Percentiles rank a stretch among this genome's conserved stretches.
phyloP scores from a whole-genome alignment of 2,113 vertebrate species.

The Callaeas wilsoni region DNA sequence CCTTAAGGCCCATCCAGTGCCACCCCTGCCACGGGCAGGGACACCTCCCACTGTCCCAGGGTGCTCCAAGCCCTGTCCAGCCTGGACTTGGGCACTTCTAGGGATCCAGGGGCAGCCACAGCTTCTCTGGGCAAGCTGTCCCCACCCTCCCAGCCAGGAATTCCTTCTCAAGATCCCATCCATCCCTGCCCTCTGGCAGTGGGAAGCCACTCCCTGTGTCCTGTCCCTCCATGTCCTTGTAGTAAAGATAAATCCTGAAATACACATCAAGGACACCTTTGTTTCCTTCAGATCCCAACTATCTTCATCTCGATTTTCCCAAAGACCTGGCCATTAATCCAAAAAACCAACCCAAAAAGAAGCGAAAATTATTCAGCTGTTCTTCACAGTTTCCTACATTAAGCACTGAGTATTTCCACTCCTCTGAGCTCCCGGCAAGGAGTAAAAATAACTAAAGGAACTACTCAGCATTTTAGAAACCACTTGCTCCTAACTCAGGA shows the following conservation, averaged over 20 bases:
- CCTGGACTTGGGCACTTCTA: not conserved
- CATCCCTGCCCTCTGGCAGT: not conserved
- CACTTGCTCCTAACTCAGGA: not conserved
- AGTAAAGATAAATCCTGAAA: not conserved
- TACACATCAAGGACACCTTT: not conserved
- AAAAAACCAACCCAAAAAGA: not conserved
- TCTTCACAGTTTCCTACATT: not conserved
- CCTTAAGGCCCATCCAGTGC: not conserved
- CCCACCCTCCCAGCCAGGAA: not conserved
- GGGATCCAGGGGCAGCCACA: not conserved
- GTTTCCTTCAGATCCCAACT: not conserved
- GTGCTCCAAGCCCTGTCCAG: not conserved
- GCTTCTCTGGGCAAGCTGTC: not conserved
- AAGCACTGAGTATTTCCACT: not conserved
- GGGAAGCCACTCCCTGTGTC: not conserved
- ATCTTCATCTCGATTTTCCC: not conserved
- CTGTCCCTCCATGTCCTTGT: not conserved
- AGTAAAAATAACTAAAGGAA: not conserved
- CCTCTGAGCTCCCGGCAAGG: not conserved
- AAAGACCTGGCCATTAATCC: not conserved
- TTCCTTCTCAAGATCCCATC: not conserved
- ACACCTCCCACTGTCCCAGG: rapidly evolving
- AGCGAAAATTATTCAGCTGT: not conserved
- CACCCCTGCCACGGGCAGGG: not conserved
- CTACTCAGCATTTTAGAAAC: not conserved